A percentile compares a stretch with the other conserved stretches of the same genome.
Conservation (phyloP, 2,888 invertebrate genomes). For the Lasioglossum oenotherae region DNA sequence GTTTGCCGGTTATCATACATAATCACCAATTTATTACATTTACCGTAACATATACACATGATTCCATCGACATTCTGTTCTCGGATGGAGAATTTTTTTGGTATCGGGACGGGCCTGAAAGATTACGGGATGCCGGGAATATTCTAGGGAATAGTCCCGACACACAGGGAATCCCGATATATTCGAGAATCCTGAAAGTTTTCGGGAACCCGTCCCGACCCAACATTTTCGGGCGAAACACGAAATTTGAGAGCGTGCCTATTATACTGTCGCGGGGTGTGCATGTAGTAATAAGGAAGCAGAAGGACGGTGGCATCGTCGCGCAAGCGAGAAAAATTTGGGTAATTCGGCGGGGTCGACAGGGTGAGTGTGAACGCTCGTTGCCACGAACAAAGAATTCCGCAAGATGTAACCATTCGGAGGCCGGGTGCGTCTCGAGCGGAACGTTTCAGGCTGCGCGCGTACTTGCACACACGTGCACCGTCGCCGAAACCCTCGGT, state of each 20-base stretch:
- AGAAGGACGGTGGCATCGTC: not conserved
- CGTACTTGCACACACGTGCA: conserved; percentile 44
- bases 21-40: too few relatives aligned
- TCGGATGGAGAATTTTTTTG: too few relatives aligned
- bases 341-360: not conserved
- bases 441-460: conserved; percentile 29
- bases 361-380: conserved; percentile 16
- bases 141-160: too few relatives aligned
- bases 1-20: too few relatives aligned
- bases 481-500: conserved; percentile 40
- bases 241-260: not conserved
- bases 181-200: too few relatives aligned
- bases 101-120: too few relatives aligned
- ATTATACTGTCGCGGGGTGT: not conserved
- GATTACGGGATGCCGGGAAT: too few relatives aligned
- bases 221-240: not conserved
- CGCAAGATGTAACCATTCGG: conserved; percentile 52
- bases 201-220: too few relatives aligned
- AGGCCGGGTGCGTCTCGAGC: conserved; percentile 63
- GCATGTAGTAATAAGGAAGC: not conserved
- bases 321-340: not conserved
- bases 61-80: not conserved
- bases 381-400: conserved; percentile 61
- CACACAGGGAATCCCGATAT: too few relatives aligned
- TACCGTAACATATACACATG: too few relatives aligned